phyloP scores from a whole-genome alignment of 2,888 invertebrate genomes.

The Elgonia sp. region DNA sequence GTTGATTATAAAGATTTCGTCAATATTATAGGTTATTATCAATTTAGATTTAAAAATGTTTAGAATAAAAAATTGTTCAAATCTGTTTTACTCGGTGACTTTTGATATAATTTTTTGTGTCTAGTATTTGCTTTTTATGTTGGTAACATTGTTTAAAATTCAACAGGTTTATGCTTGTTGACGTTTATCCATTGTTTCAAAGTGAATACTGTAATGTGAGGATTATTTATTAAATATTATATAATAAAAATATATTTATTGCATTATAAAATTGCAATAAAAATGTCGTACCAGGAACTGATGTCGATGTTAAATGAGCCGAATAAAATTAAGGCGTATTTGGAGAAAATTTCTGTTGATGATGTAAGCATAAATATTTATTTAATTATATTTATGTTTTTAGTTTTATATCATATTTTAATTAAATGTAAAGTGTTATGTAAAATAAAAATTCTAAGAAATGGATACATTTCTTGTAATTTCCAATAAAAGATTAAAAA shows the following conservation, averaged over 20 bases:
- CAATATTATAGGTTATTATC: no score
- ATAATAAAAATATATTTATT: background rate
- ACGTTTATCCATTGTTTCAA: background rate
- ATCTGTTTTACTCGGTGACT: no score
- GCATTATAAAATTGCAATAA: background rate
- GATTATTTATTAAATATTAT: background rate
- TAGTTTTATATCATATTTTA: no score
- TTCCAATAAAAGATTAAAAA: no score
- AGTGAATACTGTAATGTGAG: background rate
- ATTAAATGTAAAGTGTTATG: no score
- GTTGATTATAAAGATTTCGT: no score
- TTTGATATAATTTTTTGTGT: no score
- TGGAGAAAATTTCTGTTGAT: slow-evolving; percentile 30
- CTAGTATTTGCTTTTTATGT: background rate
- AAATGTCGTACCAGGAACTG: slow-evolving; percentile 30
- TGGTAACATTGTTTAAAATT: background rate
- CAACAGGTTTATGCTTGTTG: background rate
- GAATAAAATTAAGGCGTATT: slow-evolving; percentile 1
- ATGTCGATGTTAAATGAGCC: background rate
- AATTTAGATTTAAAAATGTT: no score
- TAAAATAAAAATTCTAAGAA: background rate
- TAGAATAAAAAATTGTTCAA: no score
- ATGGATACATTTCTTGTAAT: no score
- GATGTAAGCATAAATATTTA: background rate
- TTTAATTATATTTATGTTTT: no score